Evolutionary conservation across 2,113 vertebrate species (phyloP).

Genomic region (Galemys pyrenaicus): DNA sequence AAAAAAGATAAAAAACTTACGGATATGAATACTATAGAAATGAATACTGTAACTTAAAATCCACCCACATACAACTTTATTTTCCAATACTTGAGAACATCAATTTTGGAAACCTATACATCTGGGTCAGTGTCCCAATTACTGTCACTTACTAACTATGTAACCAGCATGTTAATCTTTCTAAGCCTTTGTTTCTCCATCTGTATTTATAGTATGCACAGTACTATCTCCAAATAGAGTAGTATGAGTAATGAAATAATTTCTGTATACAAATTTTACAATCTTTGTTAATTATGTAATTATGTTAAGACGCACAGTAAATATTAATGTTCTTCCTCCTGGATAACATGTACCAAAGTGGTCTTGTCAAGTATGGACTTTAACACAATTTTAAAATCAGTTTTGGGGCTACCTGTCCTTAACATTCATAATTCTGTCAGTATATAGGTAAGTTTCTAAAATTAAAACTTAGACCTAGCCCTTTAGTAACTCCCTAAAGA

Average conservation of each 20-base stretch:
- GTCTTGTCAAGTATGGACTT: background rate
- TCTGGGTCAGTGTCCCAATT: conserved; percentile 1
- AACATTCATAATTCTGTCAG: conserved; percentile 33
- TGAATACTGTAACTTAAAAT: conserved; percentile 40
- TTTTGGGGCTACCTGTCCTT: conserved; percentile 39
- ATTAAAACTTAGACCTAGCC: conserved; percentile 31
- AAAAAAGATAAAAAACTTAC: conserved; percentile 51
- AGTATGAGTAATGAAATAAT: conserved; percentile 9
- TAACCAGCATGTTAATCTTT: conserved; percentile 3
- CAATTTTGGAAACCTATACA: conserved; percentile 16
- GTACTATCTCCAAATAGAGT: background rate
- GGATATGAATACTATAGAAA: conserved; percentile 41
- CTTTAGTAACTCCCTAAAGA: background rate
- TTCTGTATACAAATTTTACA: background rate
- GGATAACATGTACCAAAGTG: background rate
- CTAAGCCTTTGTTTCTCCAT: background rate
- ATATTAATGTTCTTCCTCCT: background rate
- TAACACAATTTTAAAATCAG: conserved; percentile 10
- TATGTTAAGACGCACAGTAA: background rate
- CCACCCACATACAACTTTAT: background rate
- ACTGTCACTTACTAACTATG: background rate
- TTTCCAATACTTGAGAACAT: background rate
- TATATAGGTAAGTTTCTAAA: conserved; percentile 38
- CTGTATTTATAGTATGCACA: background rate
- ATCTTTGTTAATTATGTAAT: no score